Conservation (phyloP, 2,113 vertebrate species). For the Micromys minutus region DNA sequence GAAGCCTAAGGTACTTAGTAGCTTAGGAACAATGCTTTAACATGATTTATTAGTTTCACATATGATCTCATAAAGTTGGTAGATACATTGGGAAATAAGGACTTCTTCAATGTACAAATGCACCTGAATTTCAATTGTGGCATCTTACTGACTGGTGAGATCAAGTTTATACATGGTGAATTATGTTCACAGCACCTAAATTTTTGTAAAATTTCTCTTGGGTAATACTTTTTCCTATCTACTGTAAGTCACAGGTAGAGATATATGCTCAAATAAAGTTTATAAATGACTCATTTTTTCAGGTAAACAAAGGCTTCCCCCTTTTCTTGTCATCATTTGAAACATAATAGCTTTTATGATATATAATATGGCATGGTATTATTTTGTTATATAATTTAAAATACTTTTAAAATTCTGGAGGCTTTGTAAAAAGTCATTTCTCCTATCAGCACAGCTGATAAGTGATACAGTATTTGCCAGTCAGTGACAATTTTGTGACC, state of each 20-base stretch:
- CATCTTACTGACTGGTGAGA: neutral
- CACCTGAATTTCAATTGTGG: neutral
- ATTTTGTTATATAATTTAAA: neutral
- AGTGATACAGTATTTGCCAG: neutral
- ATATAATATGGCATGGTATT: neutral
- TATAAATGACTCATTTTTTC: slow-evolving; percentile 29
- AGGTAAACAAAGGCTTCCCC: neutral
- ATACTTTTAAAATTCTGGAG: neutral
- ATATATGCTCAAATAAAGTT: neutral
- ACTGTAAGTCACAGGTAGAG: neutral
- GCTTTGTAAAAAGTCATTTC: neutral
- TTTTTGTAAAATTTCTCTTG: neutral
- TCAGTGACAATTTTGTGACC: neutral
- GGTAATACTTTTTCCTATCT: neutral
- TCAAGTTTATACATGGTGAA: neutral
- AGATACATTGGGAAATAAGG: slow-evolving; percentile 1
- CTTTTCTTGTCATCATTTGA: neutral
- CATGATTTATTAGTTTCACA: neutral
- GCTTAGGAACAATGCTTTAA: neutral
- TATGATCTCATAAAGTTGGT: neutral
- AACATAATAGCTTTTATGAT: neutral
- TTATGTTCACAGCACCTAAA: neutral
- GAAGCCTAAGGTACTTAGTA: neutral
- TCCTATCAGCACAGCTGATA: neutral
- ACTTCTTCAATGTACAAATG: neutral